Evolutionary conservation across 92 coral and sea anemone genomes (phyloP), one percentile per base, ranked within the genome.

Genomic region (Meandrina meandrites): DNA sequence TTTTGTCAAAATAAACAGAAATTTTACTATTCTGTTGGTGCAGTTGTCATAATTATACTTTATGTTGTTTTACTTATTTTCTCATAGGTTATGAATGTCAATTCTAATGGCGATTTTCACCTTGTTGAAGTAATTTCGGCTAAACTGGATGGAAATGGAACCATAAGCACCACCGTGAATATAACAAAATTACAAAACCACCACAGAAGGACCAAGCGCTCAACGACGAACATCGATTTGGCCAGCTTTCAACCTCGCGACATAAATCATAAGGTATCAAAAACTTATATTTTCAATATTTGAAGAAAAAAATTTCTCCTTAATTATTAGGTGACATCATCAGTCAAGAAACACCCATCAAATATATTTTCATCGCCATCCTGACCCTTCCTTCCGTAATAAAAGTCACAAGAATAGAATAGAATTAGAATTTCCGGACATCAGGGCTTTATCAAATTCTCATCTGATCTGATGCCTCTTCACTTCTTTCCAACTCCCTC

Each of bases 91-190:
- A 21, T 88, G 12, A 77, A 72, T 37, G 85, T 86, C 2, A 67
- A 53, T 51, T 68, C 79, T 12, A 73, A 34, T 32, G 92, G 86
- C 16, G 86, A 89, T n/a, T 86, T 79, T 34, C 22, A 67, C 13
- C 30, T 71, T 27, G 67, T 82, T 12, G 92, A 86, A 48, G 87
- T 86, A 12, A 83, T 87, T 36, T 32, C 90, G 3, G 87, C 79
- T 27, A 28, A 74, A 50, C 18, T 74, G 19, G 54, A 70, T 45
- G 68, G 53, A 74, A 82, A 88, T 18, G 90, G 88, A 17, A 67
- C 86, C 40, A 50, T 83, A 24, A 76, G 40, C 21, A 45, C 86
- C 10, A 51, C 62, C 9, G 83, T 86, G 32, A 83, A 86, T 8
- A 32, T 86, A n/a, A 62, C 60, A 14, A 35, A 31, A 50, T 56